Percentiles rank a stretch among this genome's conserved stretches.
Evolutionary conservation across 2,888 invertebrate genomes (phyloP).

Genomic region (Xylophagus ater): DNA sequence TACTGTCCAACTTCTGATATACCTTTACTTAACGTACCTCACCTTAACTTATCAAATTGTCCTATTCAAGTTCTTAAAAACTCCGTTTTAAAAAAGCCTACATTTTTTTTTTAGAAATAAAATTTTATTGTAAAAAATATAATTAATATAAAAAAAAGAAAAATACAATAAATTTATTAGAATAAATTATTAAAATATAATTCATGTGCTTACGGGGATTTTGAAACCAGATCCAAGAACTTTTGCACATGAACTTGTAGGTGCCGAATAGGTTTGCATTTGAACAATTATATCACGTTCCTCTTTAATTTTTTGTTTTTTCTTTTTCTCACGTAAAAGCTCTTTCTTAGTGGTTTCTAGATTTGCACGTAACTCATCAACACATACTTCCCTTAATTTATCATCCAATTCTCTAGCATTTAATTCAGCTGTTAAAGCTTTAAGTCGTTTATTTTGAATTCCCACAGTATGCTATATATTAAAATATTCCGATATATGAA

Average conservation of each 20-base stretch:
- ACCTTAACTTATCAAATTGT: no score
- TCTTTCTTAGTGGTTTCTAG: conserved; percentile 16
- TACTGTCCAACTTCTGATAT: no score
- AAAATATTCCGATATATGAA: background rate
- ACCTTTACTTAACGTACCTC: no score
- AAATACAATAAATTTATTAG: no score
- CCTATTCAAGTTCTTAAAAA: no score
- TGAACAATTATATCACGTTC: background rate
- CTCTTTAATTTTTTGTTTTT: background rate
- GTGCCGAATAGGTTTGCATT: background rate
- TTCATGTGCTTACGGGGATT: no score
- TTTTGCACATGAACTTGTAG: background rate
- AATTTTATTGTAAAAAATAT: no score
- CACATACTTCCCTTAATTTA: conserved; percentile 28
- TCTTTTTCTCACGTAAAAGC: background rate
- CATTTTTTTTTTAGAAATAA: no score
- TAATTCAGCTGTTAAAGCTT: conserved; percentile 32
- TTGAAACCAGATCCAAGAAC: background rate
- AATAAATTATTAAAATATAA: no score
- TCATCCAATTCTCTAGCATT: conserved; percentile 32
- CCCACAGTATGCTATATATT: conserved; percentile 25
- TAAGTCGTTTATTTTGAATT: conserved; percentile 26
- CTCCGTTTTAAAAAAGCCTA: no score
- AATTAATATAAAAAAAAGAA: no score
- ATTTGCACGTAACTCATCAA: conserved; percentile 26